These are phyloP conservation scores for Caenorhabditis auriculariae DNA, from an alignment of 2,888 invertebrate species.

Conservation along the genomic window DNA sequence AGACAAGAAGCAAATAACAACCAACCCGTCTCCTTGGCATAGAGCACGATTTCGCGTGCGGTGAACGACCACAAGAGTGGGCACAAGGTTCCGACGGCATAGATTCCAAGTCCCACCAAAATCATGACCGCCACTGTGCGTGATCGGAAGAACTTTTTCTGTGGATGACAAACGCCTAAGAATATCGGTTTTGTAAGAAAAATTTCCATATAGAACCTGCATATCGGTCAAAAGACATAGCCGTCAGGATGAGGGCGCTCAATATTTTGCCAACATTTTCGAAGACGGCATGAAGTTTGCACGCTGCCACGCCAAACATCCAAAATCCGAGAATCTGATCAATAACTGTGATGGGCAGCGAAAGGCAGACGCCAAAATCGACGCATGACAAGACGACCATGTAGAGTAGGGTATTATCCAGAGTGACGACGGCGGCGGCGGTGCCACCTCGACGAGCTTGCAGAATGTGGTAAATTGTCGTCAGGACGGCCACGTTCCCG, in stretches of 20 bases:
- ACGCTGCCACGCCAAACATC: slow-evolving; percentile 60
- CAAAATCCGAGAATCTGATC: slow-evolving; percentile 63
- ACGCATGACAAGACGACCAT: slow-evolving; percentile 60
- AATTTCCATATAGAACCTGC: slow-evolving; percentile 31
- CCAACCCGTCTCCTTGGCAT: slow-evolving; percentile 52
- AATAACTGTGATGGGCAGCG: slow-evolving; percentile 59
- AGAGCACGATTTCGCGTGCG: slow-evolving; percentile 58
- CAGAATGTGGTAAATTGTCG: slow-evolving; percentile 58
- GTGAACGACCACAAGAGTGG: slow-evolving; percentile 59
- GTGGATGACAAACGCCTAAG: slow-evolving; percentile 55
- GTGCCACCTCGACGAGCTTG: slow-evolving; percentile 38
- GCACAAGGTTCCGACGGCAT: slow-evolving; percentile 57
- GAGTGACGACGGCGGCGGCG: too few species aligned
- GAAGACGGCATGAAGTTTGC: slow-evolving; percentile 60
- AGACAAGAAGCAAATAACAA: neutral
- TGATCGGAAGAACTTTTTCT: slow-evolving; percentile 52
- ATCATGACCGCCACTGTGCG: slow-evolving; percentile 50
- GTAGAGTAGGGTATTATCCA: slow-evolving; percentile 61
- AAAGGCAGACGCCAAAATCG: slow-evolving; percentile 60
- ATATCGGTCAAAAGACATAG: slow-evolving; percentile 58
- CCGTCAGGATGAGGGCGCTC: slow-evolving; percentile 56
- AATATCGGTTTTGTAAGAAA: neutral
- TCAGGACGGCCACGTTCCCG: slow-evolving; percentile 59
- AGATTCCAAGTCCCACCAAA: slow-evolving; percentile 51
- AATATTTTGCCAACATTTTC: slow-evolving; percentile 62